Conservation (phyloP, 2,797 vertebrate species). For the Myotis planiceps region DNA sequence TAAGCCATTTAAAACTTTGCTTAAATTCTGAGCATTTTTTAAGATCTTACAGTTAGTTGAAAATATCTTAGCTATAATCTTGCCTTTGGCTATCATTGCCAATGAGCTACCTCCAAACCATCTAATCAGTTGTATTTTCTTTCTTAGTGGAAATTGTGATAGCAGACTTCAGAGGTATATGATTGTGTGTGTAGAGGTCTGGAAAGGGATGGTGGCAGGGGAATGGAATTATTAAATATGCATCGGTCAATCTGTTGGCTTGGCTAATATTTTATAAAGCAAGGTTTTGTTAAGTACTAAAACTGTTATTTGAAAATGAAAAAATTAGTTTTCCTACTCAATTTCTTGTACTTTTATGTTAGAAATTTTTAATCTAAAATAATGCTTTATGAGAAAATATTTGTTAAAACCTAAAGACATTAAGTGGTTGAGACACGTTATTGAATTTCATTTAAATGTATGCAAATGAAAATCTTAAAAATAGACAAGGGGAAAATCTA, state of each 20-base stretch:
- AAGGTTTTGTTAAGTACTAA: conserved; percentile 28
- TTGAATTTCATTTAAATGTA: conserved; percentile 11
- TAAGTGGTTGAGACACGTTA: conserved; percentile 21
- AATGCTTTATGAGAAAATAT: conserved; percentile 39
- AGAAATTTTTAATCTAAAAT: conserved; percentile 30
- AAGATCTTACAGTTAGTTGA: not conserved
- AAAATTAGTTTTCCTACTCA: conserved; percentile 26
- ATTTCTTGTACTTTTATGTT: not conserved
- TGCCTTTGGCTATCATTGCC: not conserved
- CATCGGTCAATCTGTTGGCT: not conserved
- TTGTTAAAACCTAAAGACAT: conserved; percentile 26
- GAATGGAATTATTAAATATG: not conserved
- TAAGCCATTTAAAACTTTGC: not conserved
- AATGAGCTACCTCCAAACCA: not conserved
- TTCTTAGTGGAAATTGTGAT: not conserved
- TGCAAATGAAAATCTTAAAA: conserved; percentile 49
- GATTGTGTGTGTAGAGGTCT: not conserved
- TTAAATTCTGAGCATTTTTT: not conserved
- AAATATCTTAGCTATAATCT: not conserved
- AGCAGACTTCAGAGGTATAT: not conserved
- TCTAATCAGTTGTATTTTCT: not conserved
- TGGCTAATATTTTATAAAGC: not conserved
- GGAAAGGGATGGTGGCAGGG: not conserved
- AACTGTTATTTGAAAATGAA: conserved; percentile 18
- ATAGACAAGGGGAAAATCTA: not conserved